phyloP scores from a whole-genome alignment of 2,888 invertebrate genomes.

The Polymixis flavicincta region DNA sequence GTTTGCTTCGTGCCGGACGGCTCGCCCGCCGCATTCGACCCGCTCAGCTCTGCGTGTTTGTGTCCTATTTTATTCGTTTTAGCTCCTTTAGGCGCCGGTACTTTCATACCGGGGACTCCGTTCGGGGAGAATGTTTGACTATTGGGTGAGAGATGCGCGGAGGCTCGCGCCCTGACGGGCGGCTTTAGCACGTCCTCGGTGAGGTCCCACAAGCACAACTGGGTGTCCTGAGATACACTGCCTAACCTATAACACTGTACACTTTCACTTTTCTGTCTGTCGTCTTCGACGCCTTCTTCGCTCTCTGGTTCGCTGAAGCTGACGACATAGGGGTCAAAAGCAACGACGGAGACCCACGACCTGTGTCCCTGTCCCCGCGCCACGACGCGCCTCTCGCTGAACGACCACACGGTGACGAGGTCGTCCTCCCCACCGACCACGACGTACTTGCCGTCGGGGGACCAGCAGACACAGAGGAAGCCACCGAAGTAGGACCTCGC shows the following conservation, averaged over 20 bases:
- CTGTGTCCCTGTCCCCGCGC: conserved; percentile 99
- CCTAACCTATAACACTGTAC: conserved; percentile 95
- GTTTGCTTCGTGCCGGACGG: conserved; percentile 78
- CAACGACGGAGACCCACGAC: conserved; percentile 99
- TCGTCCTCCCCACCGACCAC: conserved; percentile 99
- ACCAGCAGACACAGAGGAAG: conserved; percentile 99
- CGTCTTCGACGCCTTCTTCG: conserved; percentile 90
- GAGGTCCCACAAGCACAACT: conserved; percentile 99
- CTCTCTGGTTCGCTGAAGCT: conserved; percentile 92
- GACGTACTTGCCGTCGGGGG: conserved; percentile 98
- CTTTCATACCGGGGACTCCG: conserved; percentile 77
- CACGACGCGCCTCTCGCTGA: conserved; percentile 97
- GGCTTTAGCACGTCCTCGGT: conserved; percentile 98
- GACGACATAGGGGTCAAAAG: conserved; percentile 97
- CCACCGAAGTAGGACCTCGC: conserved; percentile 99
- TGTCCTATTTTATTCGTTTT: conserved; percentile 84
- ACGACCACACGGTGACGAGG: conserved; percentile 98
- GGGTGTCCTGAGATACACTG: conserved; percentile 99
- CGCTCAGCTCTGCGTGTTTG: conserved; percentile 81
- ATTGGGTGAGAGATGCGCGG: conserved; percentile 81
- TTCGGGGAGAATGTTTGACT: conserved; percentile 75
- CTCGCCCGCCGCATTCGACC: conserved; percentile 77
- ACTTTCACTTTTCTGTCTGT: conserved; percentile 77
- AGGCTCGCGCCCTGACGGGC: conserved; percentile 90
- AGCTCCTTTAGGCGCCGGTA: conserved; percentile 73